A percentile compares a stretch with the other conserved stretches of the same genome.
phyloP scores from a whole-genome alignment of 2,113 vertebrate genomes.

The Sebastes fasciatus region DNA sequence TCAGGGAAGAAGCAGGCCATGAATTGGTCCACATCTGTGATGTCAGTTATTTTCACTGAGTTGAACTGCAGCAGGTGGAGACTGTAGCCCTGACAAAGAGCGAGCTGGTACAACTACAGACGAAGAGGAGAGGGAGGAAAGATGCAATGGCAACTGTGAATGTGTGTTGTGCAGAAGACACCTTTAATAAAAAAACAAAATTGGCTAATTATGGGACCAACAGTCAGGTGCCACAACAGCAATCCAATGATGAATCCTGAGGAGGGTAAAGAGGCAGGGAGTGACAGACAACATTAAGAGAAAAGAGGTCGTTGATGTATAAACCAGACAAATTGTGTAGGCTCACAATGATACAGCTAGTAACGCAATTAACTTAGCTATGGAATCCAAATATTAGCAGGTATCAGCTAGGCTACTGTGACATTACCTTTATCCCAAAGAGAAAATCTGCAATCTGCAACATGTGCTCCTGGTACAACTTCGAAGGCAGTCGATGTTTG shows the following conservation, averaged over 20 bases:
- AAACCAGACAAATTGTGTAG: not conserved
- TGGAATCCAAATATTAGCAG: not conserved
- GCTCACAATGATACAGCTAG: not conserved
- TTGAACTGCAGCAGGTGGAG: conserved; percentile 86
- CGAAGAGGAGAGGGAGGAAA: not conserved
- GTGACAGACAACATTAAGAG: not conserved
- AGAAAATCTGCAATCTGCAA: conserved; percentile 91
- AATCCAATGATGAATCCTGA: not conserved
- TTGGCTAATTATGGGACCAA: not conserved
- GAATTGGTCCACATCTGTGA: conserved; percentile 84
- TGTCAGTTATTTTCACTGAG: conserved; percentile 78
- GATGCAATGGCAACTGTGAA: not conserved
- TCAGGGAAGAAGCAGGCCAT: conserved; percentile 88
- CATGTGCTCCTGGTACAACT: conserved; percentile 89
- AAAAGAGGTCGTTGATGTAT: not conserved
- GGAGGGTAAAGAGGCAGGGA: not conserved
- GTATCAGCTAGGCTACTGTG: not conserved
- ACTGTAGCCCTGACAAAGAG: conserved; percentile 90
- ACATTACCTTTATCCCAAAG: conserved; percentile 87
- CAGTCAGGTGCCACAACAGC: not conserved
- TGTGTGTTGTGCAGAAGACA: not conserved
- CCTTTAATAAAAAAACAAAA: not conserved
- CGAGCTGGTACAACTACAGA: conserved; percentile 90
- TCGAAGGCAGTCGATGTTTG: conserved; percentile 86
- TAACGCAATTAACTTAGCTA: not conserved